phyloP scores from a whole-genome alignment of 1,140 invertebrate species.

The Halyomorpha halys region DNA sequence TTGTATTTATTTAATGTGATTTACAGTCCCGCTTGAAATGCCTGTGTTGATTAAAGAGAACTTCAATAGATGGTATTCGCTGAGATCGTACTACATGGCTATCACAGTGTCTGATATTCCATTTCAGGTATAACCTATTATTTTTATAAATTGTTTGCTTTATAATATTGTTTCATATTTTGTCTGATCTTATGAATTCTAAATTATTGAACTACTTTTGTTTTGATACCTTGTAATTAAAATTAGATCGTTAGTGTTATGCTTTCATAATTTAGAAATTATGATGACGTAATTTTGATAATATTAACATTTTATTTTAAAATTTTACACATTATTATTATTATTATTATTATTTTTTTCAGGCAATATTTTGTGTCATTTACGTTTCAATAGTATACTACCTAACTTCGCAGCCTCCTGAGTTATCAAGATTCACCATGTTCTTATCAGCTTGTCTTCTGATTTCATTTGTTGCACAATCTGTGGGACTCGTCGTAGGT shows the following conservation, averaged over 20 bases:
- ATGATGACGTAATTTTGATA: no score
- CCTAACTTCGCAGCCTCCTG: slow-evolving; percentile 84
- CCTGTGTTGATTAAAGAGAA: slow-evolving; percentile 89
- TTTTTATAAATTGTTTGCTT: no score
- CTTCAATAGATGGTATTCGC: slow-evolving; percentile 95
- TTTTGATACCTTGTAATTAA: no score
- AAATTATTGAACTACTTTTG: no score
- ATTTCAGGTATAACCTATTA: slow-evolving; percentile 64
- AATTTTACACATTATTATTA: no score
- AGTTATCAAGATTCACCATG: slow-evolving; percentile 72
- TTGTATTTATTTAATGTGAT: slow-evolving; percentile 20
- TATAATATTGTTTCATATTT: no score
- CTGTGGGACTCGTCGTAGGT: slow-evolving; percentile 86
- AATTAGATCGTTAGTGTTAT: no score
- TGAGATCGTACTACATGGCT: slow-evolving; percentile 89
- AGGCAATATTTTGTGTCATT: slow-evolving; percentile 80
- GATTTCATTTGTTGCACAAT: slow-evolving; percentile 91
- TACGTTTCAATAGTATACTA: slow-evolving; percentile 92
- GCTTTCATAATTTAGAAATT: no score
- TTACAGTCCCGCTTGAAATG: slow-evolving; percentile 86
- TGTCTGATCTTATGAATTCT: no score
- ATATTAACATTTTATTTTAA: no score
- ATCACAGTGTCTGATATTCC: slow-evolving; percentile 93
- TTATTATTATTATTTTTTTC: slow-evolving; percentile 33
- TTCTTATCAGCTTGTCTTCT: slow-evolving; percentile 79